Evolutionary conservation across 1,140 invertebrate species (phyloP).

Genomic region (Drosophila micromelanica): DNA sequence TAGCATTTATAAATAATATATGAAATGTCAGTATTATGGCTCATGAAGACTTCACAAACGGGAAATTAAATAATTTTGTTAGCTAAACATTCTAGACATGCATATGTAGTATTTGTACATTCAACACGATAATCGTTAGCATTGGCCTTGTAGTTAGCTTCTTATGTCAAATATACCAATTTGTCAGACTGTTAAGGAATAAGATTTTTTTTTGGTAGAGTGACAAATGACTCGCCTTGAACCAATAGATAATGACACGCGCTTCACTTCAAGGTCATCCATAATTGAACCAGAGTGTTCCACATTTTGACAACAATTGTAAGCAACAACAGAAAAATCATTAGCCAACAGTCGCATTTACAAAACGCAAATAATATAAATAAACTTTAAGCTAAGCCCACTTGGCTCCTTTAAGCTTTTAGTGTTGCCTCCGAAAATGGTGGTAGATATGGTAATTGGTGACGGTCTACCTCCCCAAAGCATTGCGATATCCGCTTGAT

Average conservation of each 20-base stretch:
- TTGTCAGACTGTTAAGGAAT: slow-evolving; percentile 26
- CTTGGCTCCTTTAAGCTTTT: slow-evolving; percentile 23
- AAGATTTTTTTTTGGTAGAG: slow-evolving; percentile 5
- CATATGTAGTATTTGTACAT: too few species aligned
- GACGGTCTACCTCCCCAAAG: background rate
- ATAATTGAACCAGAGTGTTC: slow-evolving; percentile 26
- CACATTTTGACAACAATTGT: background rate
- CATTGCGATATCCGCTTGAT: slow-evolving; percentile 8
- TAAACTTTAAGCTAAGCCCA: slow-evolving; percentile 53
- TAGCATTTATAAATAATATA: background rate
- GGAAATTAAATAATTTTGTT: background rate
- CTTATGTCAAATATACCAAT: slow-evolving; percentile 4
- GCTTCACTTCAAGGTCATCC: slow-evolving; percentile 22
- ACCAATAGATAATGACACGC: slow-evolving; percentile 20
- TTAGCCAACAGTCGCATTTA: slow-evolving; percentile 22
- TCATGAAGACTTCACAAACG: too few species aligned
- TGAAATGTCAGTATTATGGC: too few species aligned
- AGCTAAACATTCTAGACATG: background rate
- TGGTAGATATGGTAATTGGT: background rate
- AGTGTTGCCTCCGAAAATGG: background rate
- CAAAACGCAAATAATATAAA: slow-evolving; percentile 30
- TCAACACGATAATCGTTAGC: background rate
- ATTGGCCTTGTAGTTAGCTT: background rate
- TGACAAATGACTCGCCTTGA: slow-evolving; percentile 16
- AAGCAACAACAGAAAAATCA: slow-evolving; percentile 8